Percentiles rank a stretch among this genome's conserved stretches.
Evolutionary conservation across 1,140 invertebrate species (phyloP).

Genomic region (Paraescarpia echinospica): DNA sequence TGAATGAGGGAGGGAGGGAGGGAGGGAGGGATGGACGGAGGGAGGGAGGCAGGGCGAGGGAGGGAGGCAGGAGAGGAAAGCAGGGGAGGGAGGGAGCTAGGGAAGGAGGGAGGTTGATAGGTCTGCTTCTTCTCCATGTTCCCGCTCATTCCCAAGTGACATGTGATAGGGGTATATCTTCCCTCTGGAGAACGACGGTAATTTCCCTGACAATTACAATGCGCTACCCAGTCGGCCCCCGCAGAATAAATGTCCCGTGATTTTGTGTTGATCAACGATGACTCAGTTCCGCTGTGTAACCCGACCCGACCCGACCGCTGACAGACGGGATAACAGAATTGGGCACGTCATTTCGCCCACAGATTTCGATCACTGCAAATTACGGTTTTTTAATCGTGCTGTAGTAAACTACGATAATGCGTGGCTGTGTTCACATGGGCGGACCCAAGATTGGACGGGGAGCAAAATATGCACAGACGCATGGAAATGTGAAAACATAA

Average conservation of each 20-base stretch:
- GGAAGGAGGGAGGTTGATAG: too few relatives aligned
- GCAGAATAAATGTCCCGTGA: not conserved
- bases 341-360: not conserved
- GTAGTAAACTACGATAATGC: too few relatives aligned
- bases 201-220: not conserved
- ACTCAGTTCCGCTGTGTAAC: not conserved
- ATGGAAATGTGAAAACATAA: too few relatives aligned
- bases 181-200: not conserved
- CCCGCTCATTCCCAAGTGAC: not conserved
- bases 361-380: not conserved
- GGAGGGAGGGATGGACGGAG: too few relatives aligned
- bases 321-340: not conserved
- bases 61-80: too few relatives aligned
- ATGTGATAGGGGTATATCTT: not conserved
- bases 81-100: too few relatives aligned
- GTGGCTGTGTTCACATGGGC: too few relatives aligned
- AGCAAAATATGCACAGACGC: too few relatives aligned
- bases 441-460: too few relatives aligned
- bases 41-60: too few relatives aligned
- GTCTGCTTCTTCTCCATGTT: not conserved
- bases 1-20: too few relatives aligned
- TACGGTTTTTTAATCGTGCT: not conserved
- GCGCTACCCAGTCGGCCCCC: not conserved
- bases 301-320: not conserved
- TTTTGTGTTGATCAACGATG: not conserved